phyloP scores from a whole-genome alignment of 2,113 vertebrate species.

The Corvus hawaiiensis region DNA sequence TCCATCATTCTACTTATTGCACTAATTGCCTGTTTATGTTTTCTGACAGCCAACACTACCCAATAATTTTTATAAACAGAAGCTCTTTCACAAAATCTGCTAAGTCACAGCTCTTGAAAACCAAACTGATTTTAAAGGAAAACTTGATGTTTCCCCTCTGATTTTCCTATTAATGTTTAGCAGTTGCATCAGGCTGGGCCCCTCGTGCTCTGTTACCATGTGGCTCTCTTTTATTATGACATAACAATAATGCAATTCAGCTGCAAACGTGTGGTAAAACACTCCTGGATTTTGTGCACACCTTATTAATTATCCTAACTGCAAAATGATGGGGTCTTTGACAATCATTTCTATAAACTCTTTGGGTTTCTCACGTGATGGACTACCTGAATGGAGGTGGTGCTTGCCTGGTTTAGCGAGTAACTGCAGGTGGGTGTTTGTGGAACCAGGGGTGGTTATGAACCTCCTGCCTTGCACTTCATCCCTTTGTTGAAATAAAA shows the following conservation, averaged over 20 bases:
- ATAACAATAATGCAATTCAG: slow-evolving; percentile 51
- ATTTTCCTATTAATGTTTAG: background rate
- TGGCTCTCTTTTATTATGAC: slow-evolving; percentile 49
- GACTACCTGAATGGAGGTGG: slow-evolving; percentile 30
- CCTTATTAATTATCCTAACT: slow-evolving; percentile 66
- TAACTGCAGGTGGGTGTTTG: background rate
- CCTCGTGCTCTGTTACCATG: slow-evolving; percentile 11
- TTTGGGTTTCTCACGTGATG: slow-evolving; percentile 16
- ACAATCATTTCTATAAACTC: slow-evolving; percentile 37
- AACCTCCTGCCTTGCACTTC: background rate
- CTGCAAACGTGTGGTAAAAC: slow-evolving; percentile 43
- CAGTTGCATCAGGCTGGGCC: slow-evolving; percentile 15
- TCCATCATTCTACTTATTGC: background rate
- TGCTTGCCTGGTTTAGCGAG: background rate
- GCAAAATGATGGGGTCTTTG: slow-evolving; percentile 58
- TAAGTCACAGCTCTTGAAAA: slow-evolving; percentile 36
- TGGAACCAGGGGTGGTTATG: background rate
- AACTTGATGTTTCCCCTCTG: slow-evolving; percentile 21
- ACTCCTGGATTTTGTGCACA: slow-evolving; percentile 27
- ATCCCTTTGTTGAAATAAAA: background rate
- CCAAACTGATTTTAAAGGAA: slow-evolving; percentile 11
- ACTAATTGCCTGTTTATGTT: slow-evolving; percentile 59
- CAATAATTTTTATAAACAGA: slow-evolving; percentile 59
- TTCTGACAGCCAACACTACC: slow-evolving; percentile 56
- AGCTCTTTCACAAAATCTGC: slow-evolving; percentile 12